A percentile compares a stretch with the other conserved stretches of the same genome.
Conservation (phyloP, 2,797 vertebrate species). For the Ammospiza maritima region DNA sequence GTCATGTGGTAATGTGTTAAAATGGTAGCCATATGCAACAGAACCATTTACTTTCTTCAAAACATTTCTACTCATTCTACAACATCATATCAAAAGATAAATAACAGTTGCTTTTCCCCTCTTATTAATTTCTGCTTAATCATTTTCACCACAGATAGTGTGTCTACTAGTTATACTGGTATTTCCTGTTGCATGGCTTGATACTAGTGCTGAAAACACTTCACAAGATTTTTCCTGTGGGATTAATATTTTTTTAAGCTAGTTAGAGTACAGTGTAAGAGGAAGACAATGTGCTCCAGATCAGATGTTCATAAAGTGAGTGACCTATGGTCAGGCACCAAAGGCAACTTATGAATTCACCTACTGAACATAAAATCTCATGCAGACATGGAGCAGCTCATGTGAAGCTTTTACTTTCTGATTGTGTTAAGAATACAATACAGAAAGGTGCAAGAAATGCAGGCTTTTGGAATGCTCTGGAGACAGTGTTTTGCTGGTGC, state of each 20-base stretch:
- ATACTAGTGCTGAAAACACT: not conserved
- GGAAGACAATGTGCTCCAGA: not conserved
- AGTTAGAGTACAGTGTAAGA: not conserved
- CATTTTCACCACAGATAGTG: not conserved
- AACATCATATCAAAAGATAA: not conserved
- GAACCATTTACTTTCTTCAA: not conserved
- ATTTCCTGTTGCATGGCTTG: not conserved
- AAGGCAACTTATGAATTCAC: not conserved
- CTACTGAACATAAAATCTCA: not conserved
- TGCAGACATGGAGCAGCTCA: not conserved
- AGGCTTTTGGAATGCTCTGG: not conserved
- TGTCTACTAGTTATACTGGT: not conserved
- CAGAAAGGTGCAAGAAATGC: not conserved
- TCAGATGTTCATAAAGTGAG: not conserved
- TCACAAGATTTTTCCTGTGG: not conserved
- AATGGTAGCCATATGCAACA: not conserved
- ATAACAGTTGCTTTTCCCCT: not conserved
- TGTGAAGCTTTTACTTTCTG: not conserved
- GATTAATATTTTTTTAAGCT: not conserved
- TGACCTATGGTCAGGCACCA: not conserved
- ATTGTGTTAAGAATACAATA: not conserved
- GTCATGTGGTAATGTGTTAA: not conserved
- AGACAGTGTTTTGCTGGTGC: not conserved
- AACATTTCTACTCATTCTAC: not conserved
- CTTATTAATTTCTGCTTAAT: not conserved